phyloP scores from a whole-genome alignment of 2,113 vertebrate species.

The Trochalopteron elliotii region DNA sequence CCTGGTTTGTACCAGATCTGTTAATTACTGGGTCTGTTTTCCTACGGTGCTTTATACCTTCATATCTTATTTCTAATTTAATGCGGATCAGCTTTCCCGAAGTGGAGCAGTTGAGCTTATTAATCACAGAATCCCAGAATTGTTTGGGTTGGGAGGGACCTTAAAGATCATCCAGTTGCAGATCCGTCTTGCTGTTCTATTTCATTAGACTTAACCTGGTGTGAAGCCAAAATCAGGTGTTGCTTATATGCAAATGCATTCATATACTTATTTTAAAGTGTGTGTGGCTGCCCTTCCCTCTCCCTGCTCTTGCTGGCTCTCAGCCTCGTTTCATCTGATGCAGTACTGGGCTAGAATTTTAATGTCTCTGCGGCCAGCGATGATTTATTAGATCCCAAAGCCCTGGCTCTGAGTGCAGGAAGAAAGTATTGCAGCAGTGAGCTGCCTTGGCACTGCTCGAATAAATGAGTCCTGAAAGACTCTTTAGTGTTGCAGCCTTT shows the following conservation, averaged over 20 bases:
- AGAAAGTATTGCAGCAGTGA: conserved; percentile 60
- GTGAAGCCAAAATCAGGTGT: not conserved
- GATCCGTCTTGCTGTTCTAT: not conserved
- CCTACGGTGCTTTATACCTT: not conserved
- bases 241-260: not conserved
- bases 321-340: conserved; percentile 50
- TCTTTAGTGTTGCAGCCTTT: not conserved
- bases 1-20: not conserved
- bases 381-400: conserved; percentile 71
- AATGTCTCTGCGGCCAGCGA: conserved; percentile 59
- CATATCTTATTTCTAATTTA: not conserved
- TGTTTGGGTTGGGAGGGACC: not conserved
- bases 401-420: conserved; percentile 51
- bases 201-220: not conserved
- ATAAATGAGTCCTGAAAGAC: conserved; percentile 59
- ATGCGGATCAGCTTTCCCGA: not conserved
- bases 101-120: not conserved
- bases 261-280: not conserved
- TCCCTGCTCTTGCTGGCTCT: conserved; percentile 13
- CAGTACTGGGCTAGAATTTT: conserved; percentile 63
- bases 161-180: not conserved
- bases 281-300: not conserved
- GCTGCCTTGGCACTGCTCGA: conserved; percentile 52
- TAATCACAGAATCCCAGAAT: not conserved
- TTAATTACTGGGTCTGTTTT: not conserved